phyloP scores from a whole-genome alignment of 2,113 vertebrate genomes.

The Arvicanthis niloticus region DNA sequence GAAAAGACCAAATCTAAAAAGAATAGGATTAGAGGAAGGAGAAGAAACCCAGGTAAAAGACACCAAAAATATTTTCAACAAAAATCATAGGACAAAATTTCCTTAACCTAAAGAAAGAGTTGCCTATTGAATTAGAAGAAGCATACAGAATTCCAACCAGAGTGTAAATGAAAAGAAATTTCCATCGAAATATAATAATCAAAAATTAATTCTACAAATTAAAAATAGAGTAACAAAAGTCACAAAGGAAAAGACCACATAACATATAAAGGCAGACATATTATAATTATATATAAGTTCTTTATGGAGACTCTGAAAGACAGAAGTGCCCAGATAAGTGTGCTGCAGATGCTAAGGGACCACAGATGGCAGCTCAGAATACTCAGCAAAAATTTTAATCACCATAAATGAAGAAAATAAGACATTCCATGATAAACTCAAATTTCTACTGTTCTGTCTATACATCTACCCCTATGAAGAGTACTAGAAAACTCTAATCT shows the following conservation, averaged over 20 bases:
- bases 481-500: background rate
- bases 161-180: background rate
- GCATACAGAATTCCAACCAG: background rate
- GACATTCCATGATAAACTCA: background rate
- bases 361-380: background rate
- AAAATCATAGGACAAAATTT: background rate
- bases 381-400: background rate
- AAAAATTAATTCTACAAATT: background rate
- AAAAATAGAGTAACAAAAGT: background rate
- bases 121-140: background rate
- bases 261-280: background rate
- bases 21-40: background rate
- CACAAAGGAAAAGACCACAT: background rate
- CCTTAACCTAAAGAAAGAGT: background rate
- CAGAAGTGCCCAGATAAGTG: background rate
- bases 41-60: background rate
- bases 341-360: background rate
- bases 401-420: background rate
- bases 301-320: background rate
- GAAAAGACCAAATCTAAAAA: background rate
- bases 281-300: background rate
- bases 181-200: background rate
- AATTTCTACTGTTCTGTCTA: background rate
- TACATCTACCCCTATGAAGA: background rate
- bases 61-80: background rate